phyloP scores from a whole-genome alignment of 2,797 vertebrate genomes.

The Rhynchotus rufescens region DNA sequence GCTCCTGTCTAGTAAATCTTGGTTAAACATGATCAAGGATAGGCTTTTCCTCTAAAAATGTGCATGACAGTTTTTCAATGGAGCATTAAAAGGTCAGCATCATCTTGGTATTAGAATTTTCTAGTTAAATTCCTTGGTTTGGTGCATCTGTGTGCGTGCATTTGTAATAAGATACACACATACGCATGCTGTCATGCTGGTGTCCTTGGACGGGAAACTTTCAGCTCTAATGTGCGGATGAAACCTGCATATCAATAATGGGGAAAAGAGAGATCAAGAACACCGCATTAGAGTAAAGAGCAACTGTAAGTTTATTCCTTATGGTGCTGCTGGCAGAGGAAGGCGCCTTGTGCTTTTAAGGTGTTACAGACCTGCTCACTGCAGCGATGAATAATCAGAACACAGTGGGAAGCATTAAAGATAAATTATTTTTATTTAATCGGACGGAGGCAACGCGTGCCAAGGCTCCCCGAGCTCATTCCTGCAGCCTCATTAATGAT shows the following conservation, averaged over 20 bases:
- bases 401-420: background rate
- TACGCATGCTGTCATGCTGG: background rate
- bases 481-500: background rate
- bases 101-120: background rate
- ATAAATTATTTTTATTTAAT: background rate
- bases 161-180: background rate
- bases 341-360: background rate
- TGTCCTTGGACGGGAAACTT: slow-evolving; percentile 44
- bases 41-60: background rate
- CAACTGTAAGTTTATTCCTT: slow-evolving; percentile 6
- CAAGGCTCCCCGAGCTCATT: background rate
- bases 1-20: background rate
- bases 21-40: rapidly evolving
- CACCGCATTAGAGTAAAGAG: background rate
- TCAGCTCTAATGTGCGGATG: background rate
- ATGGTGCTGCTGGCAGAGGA: background rate
- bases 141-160: background rate
- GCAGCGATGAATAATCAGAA: background rate
- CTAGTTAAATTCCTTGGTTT: background rate
- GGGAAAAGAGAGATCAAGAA: background rate
- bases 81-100: background rate
- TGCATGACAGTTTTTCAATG: background rate
- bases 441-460: rapidly evolving
- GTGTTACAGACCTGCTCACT: background rate
- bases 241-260: slow-evolving; percentile 28